Base-by-base conservation (phyloP, 2,888 invertebrate genomes). In the Barypeithes pellucidus region DNA sequence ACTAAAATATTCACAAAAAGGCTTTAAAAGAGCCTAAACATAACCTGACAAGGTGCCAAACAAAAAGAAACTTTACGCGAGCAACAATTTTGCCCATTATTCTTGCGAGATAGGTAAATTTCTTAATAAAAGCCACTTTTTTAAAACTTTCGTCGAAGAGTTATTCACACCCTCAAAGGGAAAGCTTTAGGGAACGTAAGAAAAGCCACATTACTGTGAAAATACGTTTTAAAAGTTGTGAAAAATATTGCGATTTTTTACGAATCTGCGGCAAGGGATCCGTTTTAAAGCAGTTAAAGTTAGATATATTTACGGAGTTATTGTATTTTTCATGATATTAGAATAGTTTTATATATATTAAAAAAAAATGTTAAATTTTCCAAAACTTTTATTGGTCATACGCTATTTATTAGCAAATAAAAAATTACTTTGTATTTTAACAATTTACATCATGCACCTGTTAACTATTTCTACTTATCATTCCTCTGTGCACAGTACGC, bases 211-310 rank as follows among this genome's bases (percentile, higher is more conserved):
- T 71, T 68, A 61, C 52, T 45, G 36, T 61, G 50, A 22, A 70
- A 60, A 65, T 57, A 65, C 71, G 65, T 47, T 71, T 47, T 50
- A 65, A 65, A 45, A 29, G 59, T 45, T 39, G 71, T 65, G 50
- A 71, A 65, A 71, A 71, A 71, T 71, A 71, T 65, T 71, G 70
- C 65, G 65, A 71, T 65, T 71, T 71, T 70, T 71, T 59, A 65
- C 59, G 16, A 59, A 47, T 39, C 59, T 47, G 65, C 54, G 16
- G 12, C 2, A 33, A 9, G 18, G 33, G 18, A 36, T 33, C 29
- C 12, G 14, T 33, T 3, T 52, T 33, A 57, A 57, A 57, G 54
- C 54, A n/a, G 33, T 57, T 33, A 57, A 57, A 57, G 16, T 57
- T 16, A 18, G 33, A 33, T 12, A n/a, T 33, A 57, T 57, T 33